phyloP scores from a whole-genome alignment of 1,140 invertebrate species.

The Pseudomyrmex concolor region DNA sequence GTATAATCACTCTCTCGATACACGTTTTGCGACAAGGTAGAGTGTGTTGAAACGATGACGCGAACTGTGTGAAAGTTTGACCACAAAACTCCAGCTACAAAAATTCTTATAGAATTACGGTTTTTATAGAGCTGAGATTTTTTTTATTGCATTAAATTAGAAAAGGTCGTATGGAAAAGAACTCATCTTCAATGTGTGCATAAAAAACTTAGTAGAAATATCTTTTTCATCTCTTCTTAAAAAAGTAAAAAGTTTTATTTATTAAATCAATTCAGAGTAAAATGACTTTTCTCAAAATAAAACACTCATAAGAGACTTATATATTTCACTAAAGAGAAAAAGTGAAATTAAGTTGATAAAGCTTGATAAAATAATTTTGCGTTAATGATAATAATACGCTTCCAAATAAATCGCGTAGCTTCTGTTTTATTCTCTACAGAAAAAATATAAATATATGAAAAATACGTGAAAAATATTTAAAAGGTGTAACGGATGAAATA shows the following conservation, averaged over 20 bases:
- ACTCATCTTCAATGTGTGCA: background rate
- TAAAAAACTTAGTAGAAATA: too few relatives aligned
- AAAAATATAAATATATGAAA: too few relatives aligned
- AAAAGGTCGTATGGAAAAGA: background rate
- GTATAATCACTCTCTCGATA: background rate
- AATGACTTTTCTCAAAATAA: background rate
- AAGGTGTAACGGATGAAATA: too few relatives aligned
- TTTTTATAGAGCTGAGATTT: background rate
- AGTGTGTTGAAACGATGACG: slow-evolving; percentile 4
- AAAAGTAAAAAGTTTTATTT: slow-evolving; percentile 21
- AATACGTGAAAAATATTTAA: background rate
- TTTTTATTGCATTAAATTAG: slow-evolving; percentile 8
- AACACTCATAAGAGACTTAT: background rate
- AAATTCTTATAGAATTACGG: slow-evolving; percentile 15
- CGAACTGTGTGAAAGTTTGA: background rate
- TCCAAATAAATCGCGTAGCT: too few relatives aligned
- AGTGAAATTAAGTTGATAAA: too few relatives aligned
- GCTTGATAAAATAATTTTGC: too few relatives aligned
- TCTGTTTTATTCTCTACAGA: too few relatives aligned
- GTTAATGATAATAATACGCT: too few relatives aligned
- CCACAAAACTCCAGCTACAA: background rate
- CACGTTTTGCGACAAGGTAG: slow-evolving; percentile 1
- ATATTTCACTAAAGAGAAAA: too few relatives aligned
- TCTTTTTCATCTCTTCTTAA: background rate
- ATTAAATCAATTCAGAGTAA: slow-evolving; percentile 1